Conservation (phyloP, 2,888 invertebrate genomes). For the Drosophila suboccidentalis region DNA sequence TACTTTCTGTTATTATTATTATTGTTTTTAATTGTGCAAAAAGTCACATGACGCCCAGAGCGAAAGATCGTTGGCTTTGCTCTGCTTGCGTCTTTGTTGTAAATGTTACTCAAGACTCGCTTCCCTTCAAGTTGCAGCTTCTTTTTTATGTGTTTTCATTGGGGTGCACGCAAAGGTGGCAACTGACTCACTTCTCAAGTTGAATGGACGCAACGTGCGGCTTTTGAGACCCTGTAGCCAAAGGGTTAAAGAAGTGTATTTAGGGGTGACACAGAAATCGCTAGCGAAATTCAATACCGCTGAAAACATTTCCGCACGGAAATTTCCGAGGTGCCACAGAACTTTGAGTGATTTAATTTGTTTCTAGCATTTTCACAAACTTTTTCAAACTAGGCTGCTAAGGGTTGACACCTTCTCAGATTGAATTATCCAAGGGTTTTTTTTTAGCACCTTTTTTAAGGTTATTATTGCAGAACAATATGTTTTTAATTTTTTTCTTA, state of each 20-base stretch:
- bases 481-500: too few species aligned
- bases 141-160: background rate
- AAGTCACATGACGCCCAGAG: conserved; percentile 41
- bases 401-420: too few species aligned
- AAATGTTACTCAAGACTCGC: conserved; percentile 39
- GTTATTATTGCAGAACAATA: too few species aligned
- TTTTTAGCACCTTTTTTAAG: too few species aligned
- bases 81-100: conserved; percentile 25
- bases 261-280: too few species aligned
- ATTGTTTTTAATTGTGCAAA: conserved; percentile 51
- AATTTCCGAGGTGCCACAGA: too few species aligned
- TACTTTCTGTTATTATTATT: conserved; percentile 18
- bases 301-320: too few species aligned
- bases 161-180: conserved; percentile 53
- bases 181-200: conserved; percentile 46
- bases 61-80: conserved; percentile 38
- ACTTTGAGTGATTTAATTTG: too few species aligned
- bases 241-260: background rate
- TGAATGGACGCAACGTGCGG: conserved; percentile 42
- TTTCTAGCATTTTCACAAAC: too few species aligned
- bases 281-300: too few species aligned
- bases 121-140: conserved; percentile 4
- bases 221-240: background rate
- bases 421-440: too few species aligned
- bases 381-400: too few species aligned